Base-by-base conservation (phyloP, 1,140 invertebrate genomes). In the Helicoverpa zea region DNA sequence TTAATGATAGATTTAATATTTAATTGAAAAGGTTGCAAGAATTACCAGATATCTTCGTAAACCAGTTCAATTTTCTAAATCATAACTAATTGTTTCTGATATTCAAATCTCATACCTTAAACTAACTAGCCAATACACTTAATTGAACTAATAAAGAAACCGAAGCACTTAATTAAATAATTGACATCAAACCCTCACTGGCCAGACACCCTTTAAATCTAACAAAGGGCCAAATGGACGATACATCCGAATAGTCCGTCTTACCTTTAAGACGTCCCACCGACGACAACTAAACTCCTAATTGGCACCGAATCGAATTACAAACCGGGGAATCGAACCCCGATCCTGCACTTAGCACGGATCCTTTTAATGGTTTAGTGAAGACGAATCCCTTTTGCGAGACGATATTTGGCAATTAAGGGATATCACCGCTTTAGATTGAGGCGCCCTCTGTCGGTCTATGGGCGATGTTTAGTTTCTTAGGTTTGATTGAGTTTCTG, bases 331-430 rank as follows among this genome's bases (percentile, higher is more conserved):
- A 92, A 94, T 92, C 92, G 91, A 94, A 94, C 91, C 93, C 86
- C 93, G 88, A 93, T 92, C 89, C 86, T 81, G 88, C 93, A 94
- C 93, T 94, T 94, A 94, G 88, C 87, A 83, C 86, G 88, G 89
- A 92, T 92, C 93, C 92, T 93, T 94, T 94, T 94, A 94, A 93
- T 92, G 93, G 92, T 92, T 94, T 94, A 92, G 89, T 91, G 87
- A 85, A 92, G 91, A 84, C 83, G 85, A 83, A 92, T 92, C 91
- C 92, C 91, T 89, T 85, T 87, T 92, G 86, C 83, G 85, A 91
- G 87, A 91, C 88, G 87, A 90, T 92, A 91, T 90, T 91, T 86
- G 86, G 84, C 92, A 94, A 94, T 94, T 94, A 93, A 87, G 84
- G 84, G 87, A 88, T 91, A 89, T 85, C 84, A 82, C 75, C 81